phyloP scores from a whole-genome alignment of 2,888 invertebrate genomes.

The Coelogynopora nodosa region DNA sequence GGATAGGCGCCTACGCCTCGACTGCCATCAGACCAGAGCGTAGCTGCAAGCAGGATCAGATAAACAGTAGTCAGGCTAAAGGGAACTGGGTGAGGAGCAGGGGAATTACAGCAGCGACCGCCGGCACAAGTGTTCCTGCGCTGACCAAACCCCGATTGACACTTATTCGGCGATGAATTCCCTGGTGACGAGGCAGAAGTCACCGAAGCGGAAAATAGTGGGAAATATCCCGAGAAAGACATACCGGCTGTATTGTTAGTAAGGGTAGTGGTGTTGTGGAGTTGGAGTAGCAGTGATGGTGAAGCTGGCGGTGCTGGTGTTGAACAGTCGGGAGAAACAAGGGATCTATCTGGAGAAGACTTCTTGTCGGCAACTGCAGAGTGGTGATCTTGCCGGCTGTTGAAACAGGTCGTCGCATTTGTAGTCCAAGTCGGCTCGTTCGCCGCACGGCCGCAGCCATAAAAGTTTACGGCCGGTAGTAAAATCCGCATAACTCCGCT shows the following conservation, averaged over 20 bases:
- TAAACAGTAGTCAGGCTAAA: neutral
- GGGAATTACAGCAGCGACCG: neutral
- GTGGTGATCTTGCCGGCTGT: neutral
- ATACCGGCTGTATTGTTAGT: too few species aligned
- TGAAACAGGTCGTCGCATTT: neutral
- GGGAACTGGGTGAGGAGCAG: neutral
- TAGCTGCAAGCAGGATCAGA: too few species aligned
- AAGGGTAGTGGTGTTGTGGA: too few species aligned
- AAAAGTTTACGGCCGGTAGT: neutral
- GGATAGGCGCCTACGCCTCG: neutral
- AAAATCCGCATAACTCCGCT: neutral
- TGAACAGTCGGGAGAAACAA: neutral
- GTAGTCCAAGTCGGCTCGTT: neutral
- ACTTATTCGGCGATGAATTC: neutral
- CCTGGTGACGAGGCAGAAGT: neutral
- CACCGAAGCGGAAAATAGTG: too few species aligned
- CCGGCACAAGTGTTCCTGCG: neutral
- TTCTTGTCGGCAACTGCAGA: neutral
- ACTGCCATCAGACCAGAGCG: too few species aligned
- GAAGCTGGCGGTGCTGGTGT: neutral
- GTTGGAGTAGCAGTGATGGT: too few species aligned
- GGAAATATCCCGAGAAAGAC: too few species aligned
- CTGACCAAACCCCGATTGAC: neutral
- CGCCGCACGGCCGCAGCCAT: neutral
- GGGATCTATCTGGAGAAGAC: neutral